These are phyloP conservation scores for Cyprinodon diabolis DNA, from an alignment of 2,797 vertebrate genomes.

Conservation along the genomic window DNA sequence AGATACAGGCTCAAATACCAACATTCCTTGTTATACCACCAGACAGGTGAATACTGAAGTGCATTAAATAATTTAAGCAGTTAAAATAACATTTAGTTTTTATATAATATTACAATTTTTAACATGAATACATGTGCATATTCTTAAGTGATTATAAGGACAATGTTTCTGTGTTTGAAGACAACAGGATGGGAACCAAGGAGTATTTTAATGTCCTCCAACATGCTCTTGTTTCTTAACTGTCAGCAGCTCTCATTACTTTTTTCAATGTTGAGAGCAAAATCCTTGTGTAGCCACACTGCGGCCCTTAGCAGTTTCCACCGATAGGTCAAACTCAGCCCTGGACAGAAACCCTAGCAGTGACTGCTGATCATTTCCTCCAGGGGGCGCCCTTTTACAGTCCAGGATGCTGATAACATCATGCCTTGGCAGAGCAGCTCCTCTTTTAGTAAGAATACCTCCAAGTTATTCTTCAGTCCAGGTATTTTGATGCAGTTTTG, in stretches of 20 bases:
- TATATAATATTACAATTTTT: constrained; percentile 49
- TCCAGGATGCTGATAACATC: not conserved
- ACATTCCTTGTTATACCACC: constrained; percentile 15
- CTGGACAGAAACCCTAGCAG: constrained; percentile 5
- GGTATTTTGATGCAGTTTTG: not conserved
- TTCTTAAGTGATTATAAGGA: not conserved
- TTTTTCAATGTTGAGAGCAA: not conserved
- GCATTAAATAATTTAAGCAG: constrained; percentile 56
- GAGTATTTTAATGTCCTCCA: not conserved
- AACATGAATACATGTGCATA: constrained; percentile 22
- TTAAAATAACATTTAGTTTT: constrained; percentile 45
- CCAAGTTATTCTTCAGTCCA: constrained; percentile 5
- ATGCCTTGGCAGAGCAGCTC: not conserved
- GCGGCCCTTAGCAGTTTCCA: not conserved
- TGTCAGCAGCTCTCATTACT: not conserved
- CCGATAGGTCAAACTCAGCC: not conserved
- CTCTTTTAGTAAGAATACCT: constrained; percentile 3
- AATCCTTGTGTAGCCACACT: not conserved
- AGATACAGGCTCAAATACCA: constrained; percentile 8
- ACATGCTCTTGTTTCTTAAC: not conserved
- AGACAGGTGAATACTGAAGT: constrained; percentile 68
- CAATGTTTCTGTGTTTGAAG: not conserved
- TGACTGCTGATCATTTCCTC: constrained; percentile 3
- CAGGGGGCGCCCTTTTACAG: not conserved
- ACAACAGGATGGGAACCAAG: not conserved